Evolutionary conservation across 2,888 invertebrate species (phyloP).

Genomic region (Desoria tigrina): DNA sequence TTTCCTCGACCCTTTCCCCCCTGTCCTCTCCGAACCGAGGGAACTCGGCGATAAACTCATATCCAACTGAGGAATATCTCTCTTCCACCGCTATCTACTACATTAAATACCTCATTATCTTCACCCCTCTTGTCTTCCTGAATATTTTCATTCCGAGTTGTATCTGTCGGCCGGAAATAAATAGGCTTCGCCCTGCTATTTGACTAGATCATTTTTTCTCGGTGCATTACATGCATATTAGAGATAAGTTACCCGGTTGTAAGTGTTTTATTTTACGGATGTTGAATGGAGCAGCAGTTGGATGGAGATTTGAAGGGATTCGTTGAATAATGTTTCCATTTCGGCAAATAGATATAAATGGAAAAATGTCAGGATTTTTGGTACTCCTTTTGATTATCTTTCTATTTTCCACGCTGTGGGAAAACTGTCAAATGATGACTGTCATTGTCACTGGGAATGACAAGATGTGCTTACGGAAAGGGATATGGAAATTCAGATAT

Average conservation of each 20-base stretch:
- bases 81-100: neutral
- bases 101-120: conserved; percentile 18
- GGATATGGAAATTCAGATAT: too few relatives aligned
- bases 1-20: neutral
- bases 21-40: neutral
- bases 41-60: neutral
- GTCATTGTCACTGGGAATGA: too few relatives aligned
- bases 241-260: neutral
- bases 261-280: neutral
- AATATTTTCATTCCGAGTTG: conserved; percentile 10
- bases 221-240: neutral
- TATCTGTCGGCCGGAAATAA: neutral
- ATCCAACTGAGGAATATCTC: neutral
- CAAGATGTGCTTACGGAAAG: too few relatives aligned
- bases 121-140: neutral
- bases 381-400: neutral
- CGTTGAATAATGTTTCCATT: too few relatives aligned
- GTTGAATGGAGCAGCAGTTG: neutral
- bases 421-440: too few relatives aligned
- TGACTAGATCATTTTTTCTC: conserved; percentile 11
- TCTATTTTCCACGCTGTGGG: too few relatives aligned
- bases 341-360: neutral
- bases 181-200: neutral
- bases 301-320: neutral
- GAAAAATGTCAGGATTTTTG: neutral